Percentiles rank a stretch among this genome's conserved stretches.
Conservation (phyloP, 2,797 vertebrate species). For the Siniperca scherzeri region DNA sequence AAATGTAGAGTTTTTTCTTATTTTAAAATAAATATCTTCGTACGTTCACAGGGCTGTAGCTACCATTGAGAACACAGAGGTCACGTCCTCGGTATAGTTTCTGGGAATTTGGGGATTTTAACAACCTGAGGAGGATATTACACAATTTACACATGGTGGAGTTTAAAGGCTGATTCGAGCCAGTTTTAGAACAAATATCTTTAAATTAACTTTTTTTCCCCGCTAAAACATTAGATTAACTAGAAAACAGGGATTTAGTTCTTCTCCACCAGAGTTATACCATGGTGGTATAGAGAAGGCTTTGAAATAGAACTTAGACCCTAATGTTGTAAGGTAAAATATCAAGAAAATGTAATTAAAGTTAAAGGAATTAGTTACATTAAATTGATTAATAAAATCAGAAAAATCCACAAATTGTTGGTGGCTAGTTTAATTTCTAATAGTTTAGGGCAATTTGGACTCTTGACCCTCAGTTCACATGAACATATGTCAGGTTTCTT, state of each 20-base stretch:
- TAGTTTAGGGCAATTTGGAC: neutral
- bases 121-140: neutral
- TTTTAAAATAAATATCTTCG: neutral
- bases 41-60: too few relatives aligned
- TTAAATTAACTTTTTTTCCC: neutral
- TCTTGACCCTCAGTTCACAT: neutral
- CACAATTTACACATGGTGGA: neutral
- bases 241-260: neutral
- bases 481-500: constrained; percentile 12
- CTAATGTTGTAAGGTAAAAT: neutral
- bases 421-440: neutral
- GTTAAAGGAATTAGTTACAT: neutral
- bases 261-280: neutral
- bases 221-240: neutral
- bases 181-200: neutral
- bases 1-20: neutral
- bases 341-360: neutral
- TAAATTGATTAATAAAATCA: neutral
- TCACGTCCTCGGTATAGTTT: too few relatives aligned
- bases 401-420: neutral
- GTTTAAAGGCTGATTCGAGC: neutral
- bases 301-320: too few relatives aligned
- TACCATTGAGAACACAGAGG: neutral
- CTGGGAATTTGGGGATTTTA: too few relatives aligned
- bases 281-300: too few relatives aligned